A percentile compares a stretch with the other conserved stretches of the same genome.
phyloP scores from a whole-genome alignment of 2,113 vertebrate genomes.

The Aptenodytes patagonicus region DNA sequence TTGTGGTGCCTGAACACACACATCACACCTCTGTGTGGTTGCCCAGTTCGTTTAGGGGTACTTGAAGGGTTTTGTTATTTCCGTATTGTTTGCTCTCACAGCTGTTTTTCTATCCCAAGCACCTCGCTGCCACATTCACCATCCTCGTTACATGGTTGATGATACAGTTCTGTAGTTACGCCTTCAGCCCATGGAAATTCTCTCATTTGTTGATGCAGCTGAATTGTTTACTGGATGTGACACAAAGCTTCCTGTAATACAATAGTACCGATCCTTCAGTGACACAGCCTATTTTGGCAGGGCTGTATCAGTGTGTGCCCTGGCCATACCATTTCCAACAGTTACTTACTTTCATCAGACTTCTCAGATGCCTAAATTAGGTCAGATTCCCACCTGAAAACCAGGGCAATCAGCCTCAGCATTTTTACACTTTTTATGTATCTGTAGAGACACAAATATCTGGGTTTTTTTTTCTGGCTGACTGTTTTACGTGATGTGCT shows the following conservation, averaged over 20 bases:
- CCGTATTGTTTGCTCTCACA: not conserved
- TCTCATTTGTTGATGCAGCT: not conserved
- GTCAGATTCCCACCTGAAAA: not conserved
- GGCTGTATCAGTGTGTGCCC: not conserved
- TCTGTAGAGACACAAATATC: not conserved
- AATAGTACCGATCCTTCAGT: fast-evolving
- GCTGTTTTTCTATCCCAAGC: not conserved
- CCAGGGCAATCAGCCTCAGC: not conserved
- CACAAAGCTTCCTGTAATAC: not conserved
- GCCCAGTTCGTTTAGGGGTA: not conserved
- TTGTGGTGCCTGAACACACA: not conserved
- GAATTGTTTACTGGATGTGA: not conserved
- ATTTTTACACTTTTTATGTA: not conserved
- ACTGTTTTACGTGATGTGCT: not conserved
- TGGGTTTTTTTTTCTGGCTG: not conserved
- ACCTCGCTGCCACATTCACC: not conserved
- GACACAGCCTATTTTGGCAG: fast-evolving
- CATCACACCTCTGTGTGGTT: not conserved
- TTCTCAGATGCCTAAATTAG: not conserved
- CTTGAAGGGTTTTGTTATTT: not conserved
- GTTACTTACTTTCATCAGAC: not conserved
- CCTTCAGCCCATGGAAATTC: not conserved
- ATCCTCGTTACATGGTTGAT: fast-evolving
- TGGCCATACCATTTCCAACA: not conserved
- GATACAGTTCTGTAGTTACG: not conserved